Base-by-base conservation (phyloP, 1,140 invertebrate genomes). In the Trichonephila inaurata region DNA sequence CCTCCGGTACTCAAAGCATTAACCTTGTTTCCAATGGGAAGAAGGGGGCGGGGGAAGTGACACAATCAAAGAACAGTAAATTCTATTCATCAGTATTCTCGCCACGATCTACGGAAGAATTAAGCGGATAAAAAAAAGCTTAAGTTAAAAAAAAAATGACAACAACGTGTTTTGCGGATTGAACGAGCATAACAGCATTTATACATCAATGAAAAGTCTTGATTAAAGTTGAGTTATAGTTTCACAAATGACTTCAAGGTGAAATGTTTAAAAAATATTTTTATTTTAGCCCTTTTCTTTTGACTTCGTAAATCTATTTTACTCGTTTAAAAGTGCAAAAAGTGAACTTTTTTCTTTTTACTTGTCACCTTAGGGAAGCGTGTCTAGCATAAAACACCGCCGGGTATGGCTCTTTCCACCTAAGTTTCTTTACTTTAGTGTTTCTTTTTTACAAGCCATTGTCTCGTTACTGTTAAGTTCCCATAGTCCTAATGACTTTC, bases 181-280 rank as follows among this genome's bases (percentile, higher is more conserved):
- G 28, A 24, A 18, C 19, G 77, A 21, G 1, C 4, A 1, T 21
- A 83, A 83, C 82, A 24, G 10, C 19, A 83, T 83, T 2, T 58
- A 14, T 44, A n/a, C 82, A 51, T 58, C 40, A 83, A 83, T 83
- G 82, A 83, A 83, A 83, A 60, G 44, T 83, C 82, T 83, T 83
- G 82, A 83, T 83, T 83, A 60, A 24, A 83, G 18, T 58, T 83
- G 82, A 60, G 82, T 83, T 83, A 77, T 77, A 77, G 33, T 33
- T 6, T 5, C 12, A 18, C 28, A 77, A 33, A 77, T 77, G 72
- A 77, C 28, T 77, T 40, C 18, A 18, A 16, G 28, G 33, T 77
- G 33, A 40, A 77, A 77, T 77, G 24, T 77, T 77, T 77, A 77
- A 33, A 18, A 16, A 28, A 40, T 40, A 40, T 40, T 40, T 40